Percentiles rank a stretch among this genome's conserved stretches.
Evolutionary conservation across 2,888 invertebrate genomes (phyloP).

Genomic region (Glaucopsyche alexis): DNA sequence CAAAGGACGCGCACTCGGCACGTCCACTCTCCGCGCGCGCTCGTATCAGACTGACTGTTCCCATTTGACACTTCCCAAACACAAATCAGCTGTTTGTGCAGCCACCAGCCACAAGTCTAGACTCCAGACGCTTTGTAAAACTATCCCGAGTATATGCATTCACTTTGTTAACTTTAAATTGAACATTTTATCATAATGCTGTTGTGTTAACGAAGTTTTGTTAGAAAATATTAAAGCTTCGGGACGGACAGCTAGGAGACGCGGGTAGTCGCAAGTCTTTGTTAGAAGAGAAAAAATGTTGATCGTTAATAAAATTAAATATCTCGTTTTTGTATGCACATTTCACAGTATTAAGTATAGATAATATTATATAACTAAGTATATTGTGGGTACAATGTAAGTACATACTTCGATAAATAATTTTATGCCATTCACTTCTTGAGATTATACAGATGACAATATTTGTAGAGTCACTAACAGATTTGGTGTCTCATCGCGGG

Average conservation of each 20-base stretch:
- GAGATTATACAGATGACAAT: no score
- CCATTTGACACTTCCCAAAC: no score
- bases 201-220: not conserved
- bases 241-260: not conserved
- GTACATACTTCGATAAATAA: not conserved
- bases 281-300: not conserved
- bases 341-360: not conserved
- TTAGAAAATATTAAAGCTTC: not conserved
- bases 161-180: constrained; percentile 26
- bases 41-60: constrained; percentile 41
- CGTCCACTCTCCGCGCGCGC: constrained; percentile 41
- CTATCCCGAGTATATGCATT: constrained; percentile 21
- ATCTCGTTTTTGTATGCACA: no score
- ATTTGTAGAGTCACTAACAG: no score
- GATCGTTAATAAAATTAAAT: not conserved
- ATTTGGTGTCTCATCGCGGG: no score
- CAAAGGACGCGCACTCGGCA: constrained; percentile 26
- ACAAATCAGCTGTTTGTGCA: constrained; percentile 42
- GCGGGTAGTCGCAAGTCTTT: constrained; percentile 14
- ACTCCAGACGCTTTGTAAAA: constrained; percentile 30
- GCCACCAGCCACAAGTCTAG: constrained; percentile 39
- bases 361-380: no score
- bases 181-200: not conserved
- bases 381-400: not conserved
- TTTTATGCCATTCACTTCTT: no score